phyloP scores from a whole-genome alignment of 35 echinoderm and acorn worm species.

The Patiria miniata region DNA sequence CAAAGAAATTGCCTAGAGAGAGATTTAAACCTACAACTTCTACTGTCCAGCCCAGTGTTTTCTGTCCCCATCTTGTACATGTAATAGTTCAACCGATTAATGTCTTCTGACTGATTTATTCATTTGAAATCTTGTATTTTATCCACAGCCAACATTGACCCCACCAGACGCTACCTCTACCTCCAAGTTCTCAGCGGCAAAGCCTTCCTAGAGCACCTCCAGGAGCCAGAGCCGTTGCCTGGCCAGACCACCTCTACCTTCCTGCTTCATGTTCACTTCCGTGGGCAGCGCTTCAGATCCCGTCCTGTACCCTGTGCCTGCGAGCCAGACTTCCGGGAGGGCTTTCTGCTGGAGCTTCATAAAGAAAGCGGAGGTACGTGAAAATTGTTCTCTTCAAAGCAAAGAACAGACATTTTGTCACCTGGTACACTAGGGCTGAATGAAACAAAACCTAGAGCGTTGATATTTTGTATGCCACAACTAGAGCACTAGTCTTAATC shows the following conservation, averaged over 20 bases:
- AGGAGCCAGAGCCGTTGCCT: slow-evolving; percentile 90
- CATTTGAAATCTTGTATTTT: background rate
- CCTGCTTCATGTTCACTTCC: slow-evolving; percentile 79
- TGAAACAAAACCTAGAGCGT: too few relatives aligned
- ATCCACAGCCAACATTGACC: slow-evolving; percentile 84
- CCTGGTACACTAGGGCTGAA: too few relatives aligned
- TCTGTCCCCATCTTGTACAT: too few relatives aligned
- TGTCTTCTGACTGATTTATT: too few relatives aligned
- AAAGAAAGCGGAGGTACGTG: slow-evolving; percentile 78
- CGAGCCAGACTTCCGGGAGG: slow-evolving; percentile 95
- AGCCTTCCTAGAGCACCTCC: slow-evolving; percentile 96
- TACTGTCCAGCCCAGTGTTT: too few relatives aligned
- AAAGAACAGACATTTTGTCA: too few relatives aligned
- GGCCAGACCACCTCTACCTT: slow-evolving; percentile 83
- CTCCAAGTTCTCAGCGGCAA: slow-evolving; percentile 85
- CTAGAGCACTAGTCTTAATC: too few relatives aligned
- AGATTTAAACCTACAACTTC: too few relatives aligned
- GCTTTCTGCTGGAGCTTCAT: slow-evolving; percentile 89
- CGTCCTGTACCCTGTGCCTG: slow-evolving; percentile 92
- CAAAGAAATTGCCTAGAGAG: too few relatives aligned
- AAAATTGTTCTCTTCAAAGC: background rate
- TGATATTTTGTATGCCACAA: too few relatives aligned
- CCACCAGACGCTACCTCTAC: slow-evolving; percentile 91
- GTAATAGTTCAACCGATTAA: too few relatives aligned
- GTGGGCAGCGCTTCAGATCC: slow-evolving; percentile 90